Base-by-base conservation (phyloP, 2,888 invertebrate genomes). In the Drosophila pseudotalamancana region DNA sequence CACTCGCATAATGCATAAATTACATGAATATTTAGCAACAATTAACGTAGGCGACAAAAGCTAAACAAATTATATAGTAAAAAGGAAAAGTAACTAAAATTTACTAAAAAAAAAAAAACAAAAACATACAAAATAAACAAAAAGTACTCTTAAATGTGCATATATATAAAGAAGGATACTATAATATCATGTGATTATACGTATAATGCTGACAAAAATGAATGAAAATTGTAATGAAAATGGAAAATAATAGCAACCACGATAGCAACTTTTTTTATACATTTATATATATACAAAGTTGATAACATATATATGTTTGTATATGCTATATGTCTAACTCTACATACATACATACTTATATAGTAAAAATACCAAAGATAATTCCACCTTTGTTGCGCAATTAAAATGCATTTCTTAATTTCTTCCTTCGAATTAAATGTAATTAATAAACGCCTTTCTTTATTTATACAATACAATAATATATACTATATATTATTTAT, bases 321-420 rank as follows among this genome's bases (percentile, higher is more conserved):
- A 46, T 48, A 37, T 51, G 37, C 19, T 34, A 53, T 37, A 37
- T 51, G 53, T 55, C 40, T 66, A 65, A 49, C 55, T 59, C 67
- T 64, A 72, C 27, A 69, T 67, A 63, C 40, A 55, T 67, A 71
- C 48, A 78, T 63, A 82, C 53, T 62, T 69, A 67, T 78, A 77
- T 76, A 86, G 84, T 76, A 66, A 84, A 79, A 81, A 79, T 84
- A 84, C 83, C 83, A 84, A 84, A 84, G 83, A 84, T 71, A 81
- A 84, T 84, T 84, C 87, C 87, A 84, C 87, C 87, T 84, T 86
- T 81, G 84, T 83, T 86, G 84, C 87, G 82, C 76, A 84, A 86
- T 72, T 67, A 62, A 86, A 86, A 84, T 84, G 84, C 84, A 84
- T 84, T 84, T 83, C 76, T 74, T 69, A 55, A 67, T 79, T 81